Percentiles rank a stretch among this genome's conserved stretches.
Evolutionary conservation across 2,888 invertebrate species (phyloP).

Genomic region (Cinara cedri): DNA sequence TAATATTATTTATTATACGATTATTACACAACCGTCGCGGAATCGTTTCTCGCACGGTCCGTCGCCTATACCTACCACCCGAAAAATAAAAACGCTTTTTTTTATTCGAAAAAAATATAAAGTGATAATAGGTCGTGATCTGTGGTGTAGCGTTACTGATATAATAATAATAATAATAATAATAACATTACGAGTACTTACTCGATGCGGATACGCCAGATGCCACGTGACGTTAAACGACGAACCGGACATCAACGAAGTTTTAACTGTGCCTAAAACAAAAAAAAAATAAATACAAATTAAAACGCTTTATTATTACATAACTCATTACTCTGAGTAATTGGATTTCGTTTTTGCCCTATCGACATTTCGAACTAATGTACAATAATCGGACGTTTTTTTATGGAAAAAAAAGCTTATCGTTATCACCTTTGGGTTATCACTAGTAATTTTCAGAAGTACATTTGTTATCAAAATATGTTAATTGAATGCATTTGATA

Average conservation of each 20-base stretch:
- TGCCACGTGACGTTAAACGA: conserved; percentile 91
- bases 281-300: conserved; percentile 59
- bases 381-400: too few relatives aligned
- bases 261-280: conserved; percentile 76
- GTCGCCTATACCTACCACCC: not conserved
- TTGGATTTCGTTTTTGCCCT: too few relatives aligned
- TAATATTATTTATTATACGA: too few relatives aligned
- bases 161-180: too few relatives aligned
- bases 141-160: not conserved
- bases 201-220: conserved; percentile 88
- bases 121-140: conserved; percentile 10
- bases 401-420: too few relatives aligned
- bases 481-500: too few relatives aligned
- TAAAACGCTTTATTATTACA: conserved; percentile 1
- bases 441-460: too few relatives aligned
- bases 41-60: conserved; percentile 29
- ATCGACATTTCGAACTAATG: too few relatives aligned
- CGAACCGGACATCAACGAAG: conserved; percentile 81
- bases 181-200: conserved; percentile 66
- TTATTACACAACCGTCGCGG: conserved; percentile 11
- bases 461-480: too few relatives aligned
- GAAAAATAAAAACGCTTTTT: not conserved
- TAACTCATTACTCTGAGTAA: too few relatives aligned
- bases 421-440: too few relatives aligned
- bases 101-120: too few relatives aligned